Conservation (phyloP, 2,113 vertebrate genomes). For the Boulengerochromis microlepis region DNA sequence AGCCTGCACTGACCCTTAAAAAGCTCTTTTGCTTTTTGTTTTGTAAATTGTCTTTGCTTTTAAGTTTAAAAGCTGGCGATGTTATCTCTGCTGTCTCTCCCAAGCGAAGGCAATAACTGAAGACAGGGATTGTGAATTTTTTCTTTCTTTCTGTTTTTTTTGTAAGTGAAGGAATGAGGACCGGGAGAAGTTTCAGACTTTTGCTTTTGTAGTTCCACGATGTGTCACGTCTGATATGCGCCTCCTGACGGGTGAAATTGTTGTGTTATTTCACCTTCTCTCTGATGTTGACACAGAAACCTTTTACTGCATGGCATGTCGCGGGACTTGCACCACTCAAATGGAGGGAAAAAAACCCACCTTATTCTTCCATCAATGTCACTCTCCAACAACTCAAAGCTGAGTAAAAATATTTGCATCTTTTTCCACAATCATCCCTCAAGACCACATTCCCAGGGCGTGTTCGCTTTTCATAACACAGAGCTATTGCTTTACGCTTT, state of each 20-base stretch:
- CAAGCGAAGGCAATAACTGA: conserved; percentile 58
- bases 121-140: conserved; percentile 26
- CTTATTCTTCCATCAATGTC: conserved; percentile 63
- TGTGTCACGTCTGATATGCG: conserved; percentile 57
- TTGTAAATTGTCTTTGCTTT: conserved; percentile 81
- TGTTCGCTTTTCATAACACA: conserved; percentile 40
- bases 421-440: conserved; percentile 40
- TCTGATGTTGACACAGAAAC: conserved; percentile 68
- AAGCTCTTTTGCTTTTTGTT: conserved; percentile 77
- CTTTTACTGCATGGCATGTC: conserved; percentile 59
- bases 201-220: conserved; percentile 59
- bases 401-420: conserved; percentile 58
- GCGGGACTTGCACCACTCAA: conserved; percentile 31
- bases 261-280: conserved; percentile 60
- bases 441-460: conserved; percentile 33
- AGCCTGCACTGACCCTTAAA: conserved; percentile 76
- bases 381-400: conserved; percentile 48
- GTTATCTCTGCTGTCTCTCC: conserved; percentile 61
- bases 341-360: background rate
- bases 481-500: conserved; percentile 48
- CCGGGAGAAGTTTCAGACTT: conserved; percentile 4
- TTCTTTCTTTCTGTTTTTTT: background rate
- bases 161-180: conserved; percentile 15
- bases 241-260: conserved; percentile 56
- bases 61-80: conserved; percentile 76